phyloP scores from a whole-genome alignment of 1,140 invertebrate species.

The Drosophila watanabei region DNA sequence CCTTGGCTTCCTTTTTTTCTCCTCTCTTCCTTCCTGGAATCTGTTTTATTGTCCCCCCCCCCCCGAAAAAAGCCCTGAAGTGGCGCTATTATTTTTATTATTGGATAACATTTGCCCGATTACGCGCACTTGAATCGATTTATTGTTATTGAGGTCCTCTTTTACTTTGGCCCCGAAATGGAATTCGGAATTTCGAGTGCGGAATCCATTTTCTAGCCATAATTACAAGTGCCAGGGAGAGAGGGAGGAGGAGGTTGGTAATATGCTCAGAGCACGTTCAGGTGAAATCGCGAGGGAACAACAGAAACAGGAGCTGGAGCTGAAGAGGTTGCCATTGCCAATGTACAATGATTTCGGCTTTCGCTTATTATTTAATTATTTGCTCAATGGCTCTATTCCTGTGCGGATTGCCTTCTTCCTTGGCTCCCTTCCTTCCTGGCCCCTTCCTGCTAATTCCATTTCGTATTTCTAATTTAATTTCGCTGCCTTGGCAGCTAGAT shows the following conservation, averaged over 20 bases:
- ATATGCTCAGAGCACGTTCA: slow-evolving; percentile 22
- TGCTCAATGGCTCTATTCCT: slow-evolving; percentile 71
- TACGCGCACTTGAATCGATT: slow-evolving; percentile 80
- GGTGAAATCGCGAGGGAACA: slow-evolving; percentile 48
- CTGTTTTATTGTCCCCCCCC: slow-evolving; percentile 42
- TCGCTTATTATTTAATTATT: slow-evolving; percentile 83
- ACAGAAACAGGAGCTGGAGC: slow-evolving; percentile 2
- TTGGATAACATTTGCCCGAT: slow-evolving; percentile 78
- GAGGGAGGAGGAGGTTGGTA: not conserved
- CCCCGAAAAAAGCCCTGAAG: slow-evolving; percentile 26
- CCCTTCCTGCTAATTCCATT: slow-evolving; percentile 19
- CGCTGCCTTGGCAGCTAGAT: slow-evolving; percentile 59
- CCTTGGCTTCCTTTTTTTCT: not conserved
- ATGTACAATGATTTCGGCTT: slow-evolving; percentile 51
- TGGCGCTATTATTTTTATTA: slow-evolving; percentile 73
- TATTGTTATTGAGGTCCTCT: slow-evolving; percentile 72
- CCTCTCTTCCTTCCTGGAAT: not conserved
- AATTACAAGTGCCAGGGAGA: slow-evolving; percentile 68
- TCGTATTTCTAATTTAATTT: slow-evolving; percentile 67
- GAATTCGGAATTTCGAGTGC: not conserved
- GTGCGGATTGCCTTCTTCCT: slow-evolving; percentile 47
- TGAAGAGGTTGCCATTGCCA: slow-evolving; percentile 62
- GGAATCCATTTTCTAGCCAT: slow-evolving; percentile 67
- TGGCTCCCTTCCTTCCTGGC: too few species aligned
- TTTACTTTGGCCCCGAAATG: slow-evolving; percentile 5